Conservation (phyloP, 2,797 vertebrate species). For the Botia almorhae region DNA sequence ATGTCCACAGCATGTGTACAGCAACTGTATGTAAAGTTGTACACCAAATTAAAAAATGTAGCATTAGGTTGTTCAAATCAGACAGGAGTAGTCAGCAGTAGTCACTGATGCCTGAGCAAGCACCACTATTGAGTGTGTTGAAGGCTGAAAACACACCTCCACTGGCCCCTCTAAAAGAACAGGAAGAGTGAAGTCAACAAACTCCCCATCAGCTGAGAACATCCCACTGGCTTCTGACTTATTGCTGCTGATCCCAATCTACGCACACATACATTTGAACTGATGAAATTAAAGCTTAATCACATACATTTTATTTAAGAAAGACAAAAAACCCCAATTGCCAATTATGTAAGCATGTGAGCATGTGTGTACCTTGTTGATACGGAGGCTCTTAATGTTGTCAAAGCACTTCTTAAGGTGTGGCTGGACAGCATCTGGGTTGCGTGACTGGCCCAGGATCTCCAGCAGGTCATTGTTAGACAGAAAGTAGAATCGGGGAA, state of each 20-base stretch:
- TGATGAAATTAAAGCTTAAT: background rate
- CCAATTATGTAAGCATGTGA: background rate
- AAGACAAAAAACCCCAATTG: too few relatives aligned
- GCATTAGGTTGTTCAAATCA: too few relatives aligned
- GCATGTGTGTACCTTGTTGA: conserved; percentile 76
- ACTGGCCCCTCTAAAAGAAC: conserved; percentile 83
- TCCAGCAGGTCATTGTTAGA: conserved; percentile 91
- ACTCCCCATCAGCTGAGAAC: conserved; percentile 88
- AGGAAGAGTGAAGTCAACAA: conserved; percentile 71
- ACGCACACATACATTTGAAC: conserved; percentile 37
- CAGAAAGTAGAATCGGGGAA: conserved; percentile 91
- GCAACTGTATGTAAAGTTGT: too few relatives aligned
- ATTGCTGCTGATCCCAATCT: conserved; percentile 67
- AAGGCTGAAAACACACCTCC: conserved; percentile 77
- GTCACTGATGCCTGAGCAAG: too few relatives aligned
- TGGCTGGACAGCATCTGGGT: conserved; percentile 85
- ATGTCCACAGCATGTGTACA: background rate
- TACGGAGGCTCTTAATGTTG: conserved; percentile 84
- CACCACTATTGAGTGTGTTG: background rate
- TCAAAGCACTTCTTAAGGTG: conserved; percentile 92
- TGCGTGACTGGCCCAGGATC: conserved; percentile 88
- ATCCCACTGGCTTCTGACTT: conserved; percentile 78
- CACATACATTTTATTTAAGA: background rate
- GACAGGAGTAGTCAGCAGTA: too few relatives aligned
- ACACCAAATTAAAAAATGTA: too few relatives aligned